Percentiles rank a stretch among this genome's conserved stretches.
These are phyloP conservation scores for Squalus acanthias DNA, from an alignment of 2,797 vertebrate genomes.

Conservation along the genomic window DNA sequence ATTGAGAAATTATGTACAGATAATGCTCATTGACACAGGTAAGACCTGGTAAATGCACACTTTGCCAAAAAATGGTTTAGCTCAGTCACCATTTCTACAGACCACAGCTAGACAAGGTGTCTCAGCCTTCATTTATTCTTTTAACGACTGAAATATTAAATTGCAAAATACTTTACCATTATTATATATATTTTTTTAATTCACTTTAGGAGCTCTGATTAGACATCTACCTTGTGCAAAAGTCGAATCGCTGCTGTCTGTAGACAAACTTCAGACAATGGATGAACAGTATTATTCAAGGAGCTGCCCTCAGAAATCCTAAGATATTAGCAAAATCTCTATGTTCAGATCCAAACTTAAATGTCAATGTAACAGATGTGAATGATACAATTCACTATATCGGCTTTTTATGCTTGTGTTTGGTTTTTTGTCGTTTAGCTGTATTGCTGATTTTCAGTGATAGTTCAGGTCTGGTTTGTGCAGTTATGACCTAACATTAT, in stretches of 20 bases:
- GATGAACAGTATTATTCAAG: not conserved
- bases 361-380: not conserved
- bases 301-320: not conserved
- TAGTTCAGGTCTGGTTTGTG: not conserved
- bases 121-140: not conserved
- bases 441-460: not conserved
- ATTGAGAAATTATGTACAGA: not conserved
- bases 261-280: not conserved
- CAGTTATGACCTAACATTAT: not conserved
- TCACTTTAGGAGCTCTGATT: not conserved
- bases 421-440: not conserved
- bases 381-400: not conserved
- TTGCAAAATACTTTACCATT: not conserved
- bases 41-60: not conserved
- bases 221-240: not conserved
- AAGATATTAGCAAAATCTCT: not conserved
- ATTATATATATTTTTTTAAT: not conserved
- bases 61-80: not conserved
- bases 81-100: not conserved
- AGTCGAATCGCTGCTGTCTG: not conserved
- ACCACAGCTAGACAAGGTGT: not conserved
- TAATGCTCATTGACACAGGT: not conserved
- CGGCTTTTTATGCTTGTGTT: not conserved
- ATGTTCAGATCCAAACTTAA: not conserved
- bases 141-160: not conserved